Percentiles rank a stretch among this genome's conserved stretches.
Evolutionary conservation across 2,113 vertebrate species (phyloP).

Genomic region (Clupea harengus): DNA sequence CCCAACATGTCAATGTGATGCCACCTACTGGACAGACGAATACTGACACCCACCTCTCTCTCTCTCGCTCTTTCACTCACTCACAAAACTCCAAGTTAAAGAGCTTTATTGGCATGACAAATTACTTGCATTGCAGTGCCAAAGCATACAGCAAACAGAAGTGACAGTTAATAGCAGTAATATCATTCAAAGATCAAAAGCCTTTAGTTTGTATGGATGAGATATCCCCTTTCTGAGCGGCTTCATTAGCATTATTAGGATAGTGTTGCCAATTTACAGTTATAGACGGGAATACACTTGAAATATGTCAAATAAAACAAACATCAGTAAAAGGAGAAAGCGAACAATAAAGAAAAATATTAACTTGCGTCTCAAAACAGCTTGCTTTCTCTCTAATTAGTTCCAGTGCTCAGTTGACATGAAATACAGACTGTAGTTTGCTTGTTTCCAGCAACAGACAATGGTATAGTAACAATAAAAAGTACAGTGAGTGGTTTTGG

Average conservation of each 20-base stretch:
- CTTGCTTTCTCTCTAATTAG: not conserved
- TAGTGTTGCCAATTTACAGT: not conserved
- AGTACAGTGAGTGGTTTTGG: not conserved
- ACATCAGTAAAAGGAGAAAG: not conserved
- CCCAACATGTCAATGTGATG: conserved; percentile 38
- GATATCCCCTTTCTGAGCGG: not conserved
- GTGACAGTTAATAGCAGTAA: not conserved
- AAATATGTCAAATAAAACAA: not conserved
- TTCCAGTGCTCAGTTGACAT: not conserved
- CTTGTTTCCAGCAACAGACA: not conserved
- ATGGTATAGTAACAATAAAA: not conserved
- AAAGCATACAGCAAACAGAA: not conserved
- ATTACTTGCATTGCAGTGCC: not conserved
- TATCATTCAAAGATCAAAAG: not conserved
- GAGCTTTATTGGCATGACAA: not conserved
- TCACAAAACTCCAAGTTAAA: not conserved
- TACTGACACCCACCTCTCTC: not conserved
- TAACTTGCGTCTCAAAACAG: not conserved
- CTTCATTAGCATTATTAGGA: not conserved
- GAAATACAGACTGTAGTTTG: not conserved
- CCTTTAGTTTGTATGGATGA: not conserved
- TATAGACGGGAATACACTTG: no score
- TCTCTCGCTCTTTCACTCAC: not conserved
- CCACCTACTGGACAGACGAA: conserved; percentile 53
- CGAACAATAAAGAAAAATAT: not conserved